phyloP scores from a whole-genome alignment of 2,113 vertebrate species.

The Pseudonaja textilis region DNA sequence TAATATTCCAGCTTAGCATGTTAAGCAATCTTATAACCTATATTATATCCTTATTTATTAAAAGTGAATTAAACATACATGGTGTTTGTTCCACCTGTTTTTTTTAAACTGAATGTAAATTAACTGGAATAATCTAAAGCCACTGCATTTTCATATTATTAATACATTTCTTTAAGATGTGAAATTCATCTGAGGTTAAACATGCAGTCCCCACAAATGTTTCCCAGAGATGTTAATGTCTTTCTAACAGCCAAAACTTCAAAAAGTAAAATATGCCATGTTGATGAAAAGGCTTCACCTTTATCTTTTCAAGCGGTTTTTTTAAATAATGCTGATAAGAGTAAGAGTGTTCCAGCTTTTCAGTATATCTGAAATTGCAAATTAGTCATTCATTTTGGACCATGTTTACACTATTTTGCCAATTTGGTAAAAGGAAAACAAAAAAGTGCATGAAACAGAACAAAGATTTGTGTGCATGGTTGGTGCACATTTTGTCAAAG shows the following conservation, averaged over 20 bases:
- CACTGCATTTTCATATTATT: neutral
- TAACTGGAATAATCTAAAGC: neutral
- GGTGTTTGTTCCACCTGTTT: neutral
- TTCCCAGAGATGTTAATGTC: neutral
- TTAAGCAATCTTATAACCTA: neutral
- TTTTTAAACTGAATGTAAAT: neutral
- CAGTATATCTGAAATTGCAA: neutral
- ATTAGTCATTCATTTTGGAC: neutral
- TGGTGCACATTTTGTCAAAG: neutral
- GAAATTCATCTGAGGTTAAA: neutral
- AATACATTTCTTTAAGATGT: neutral
- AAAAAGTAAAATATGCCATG: neutral
- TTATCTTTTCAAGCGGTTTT: neutral
- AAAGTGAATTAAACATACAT: neutral
- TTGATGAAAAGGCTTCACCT: neutral
- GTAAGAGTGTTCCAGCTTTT: neutral
- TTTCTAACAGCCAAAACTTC: neutral
- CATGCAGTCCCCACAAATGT: neutral
- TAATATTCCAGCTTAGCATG: neutral
- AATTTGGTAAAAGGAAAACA: neutral
- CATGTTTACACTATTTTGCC: neutral
- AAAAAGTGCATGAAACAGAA: neutral
- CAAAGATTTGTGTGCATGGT: neutral
- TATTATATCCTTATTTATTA: neutral
- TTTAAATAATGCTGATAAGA: neutral